Base-by-base conservation (phyloP, 35 echinoderm and acorn worm genomes). In the Anneissia japonica region DNA sequence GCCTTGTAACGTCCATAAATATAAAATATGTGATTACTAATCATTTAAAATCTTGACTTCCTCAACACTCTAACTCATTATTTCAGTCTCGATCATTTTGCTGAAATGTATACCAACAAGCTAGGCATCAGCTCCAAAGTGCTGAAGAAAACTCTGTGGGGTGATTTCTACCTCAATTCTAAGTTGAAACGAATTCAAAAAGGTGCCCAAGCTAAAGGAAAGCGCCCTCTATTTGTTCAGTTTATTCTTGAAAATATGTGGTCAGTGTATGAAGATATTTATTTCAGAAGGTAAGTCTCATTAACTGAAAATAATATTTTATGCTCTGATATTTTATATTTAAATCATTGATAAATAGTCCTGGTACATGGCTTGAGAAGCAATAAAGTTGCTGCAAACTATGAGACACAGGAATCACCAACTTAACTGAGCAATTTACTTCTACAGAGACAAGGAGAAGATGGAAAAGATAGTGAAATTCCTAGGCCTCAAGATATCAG, bases 221-320 rank as follows among this genome's bases (percentile, higher is more conserved):
- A 99, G 96, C 91, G 94, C 46, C 92, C 96, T 3, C 9, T 99
- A 34, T 99, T 99, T 90, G 96, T 99, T 16, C 96, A 99, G 75
- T 99, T 99, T 90, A 90, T 99, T 37, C 79, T 99, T 39, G 96
- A 99, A 73, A 99, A 93, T 85, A 36, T 99, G 19, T 99, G 96
- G 96, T 86, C 96, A 34, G 76, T 99, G 26, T 99, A 99, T 90
- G 89, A 99, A 11, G 87, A 92, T 43, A 87, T 99, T 14, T 31
- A 91, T 7, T 35, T 83, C 30, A 94, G 86, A 45, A 99, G 90
- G 96, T 99, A 64, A 86, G 90, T 84, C 26, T 32, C 17, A 9
- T 36, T 30, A 7, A 26, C 32, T 78, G n/a, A n/a, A n/a, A n/a
- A n/a, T n/a, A n/a, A n/a, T n/a, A n/a, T n/a, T n/a, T n/a, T n/a